Evolutionary conservation across 2,888 invertebrate species (phyloP).

Genomic region (Ormyrus pomaceus): DNA sequence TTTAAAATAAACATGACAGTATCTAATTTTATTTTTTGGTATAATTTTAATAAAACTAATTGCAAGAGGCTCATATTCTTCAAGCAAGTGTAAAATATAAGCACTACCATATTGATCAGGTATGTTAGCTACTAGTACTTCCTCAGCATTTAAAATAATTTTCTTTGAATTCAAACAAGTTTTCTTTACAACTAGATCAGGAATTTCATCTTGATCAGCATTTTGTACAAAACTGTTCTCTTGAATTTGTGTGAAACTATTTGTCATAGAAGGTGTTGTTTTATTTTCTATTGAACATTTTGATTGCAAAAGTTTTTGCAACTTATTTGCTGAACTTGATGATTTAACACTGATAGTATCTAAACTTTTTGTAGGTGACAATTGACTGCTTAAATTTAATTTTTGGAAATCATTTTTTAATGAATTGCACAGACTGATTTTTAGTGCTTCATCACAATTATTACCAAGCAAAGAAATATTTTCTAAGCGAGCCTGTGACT

Average conservation of each 20-base stretch:
- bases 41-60: constrained; percentile 60
- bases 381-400: background rate
- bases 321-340: background rate
- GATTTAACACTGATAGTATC: background rate
- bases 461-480: background rate
- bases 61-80: constrained; percentile 64
- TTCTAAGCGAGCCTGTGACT: background rate
- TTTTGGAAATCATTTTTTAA: no score
- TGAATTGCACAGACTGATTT: no score
- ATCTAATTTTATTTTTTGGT: constrained; percentile 57
- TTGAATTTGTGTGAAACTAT: no score
- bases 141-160: constrained; percentile 58
- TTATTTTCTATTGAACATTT: no score
- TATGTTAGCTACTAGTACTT: constrained; percentile 68
- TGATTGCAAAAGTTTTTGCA: no score
- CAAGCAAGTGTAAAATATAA: constrained; percentile 67
- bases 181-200: constrained; percentile 27
- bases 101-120: constrained; percentile 58
- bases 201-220: constrained; percentile 23
- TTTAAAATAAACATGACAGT: constrained; percentile 67
- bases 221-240: background rate
- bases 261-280: no score
- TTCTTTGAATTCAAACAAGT: background rate
- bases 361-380: background rate
- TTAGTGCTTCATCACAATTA: background rate